Evolutionary conservation across 2,888 invertebrate species (phyloP).

Genomic region (Acanthopleura granulata): DNA sequence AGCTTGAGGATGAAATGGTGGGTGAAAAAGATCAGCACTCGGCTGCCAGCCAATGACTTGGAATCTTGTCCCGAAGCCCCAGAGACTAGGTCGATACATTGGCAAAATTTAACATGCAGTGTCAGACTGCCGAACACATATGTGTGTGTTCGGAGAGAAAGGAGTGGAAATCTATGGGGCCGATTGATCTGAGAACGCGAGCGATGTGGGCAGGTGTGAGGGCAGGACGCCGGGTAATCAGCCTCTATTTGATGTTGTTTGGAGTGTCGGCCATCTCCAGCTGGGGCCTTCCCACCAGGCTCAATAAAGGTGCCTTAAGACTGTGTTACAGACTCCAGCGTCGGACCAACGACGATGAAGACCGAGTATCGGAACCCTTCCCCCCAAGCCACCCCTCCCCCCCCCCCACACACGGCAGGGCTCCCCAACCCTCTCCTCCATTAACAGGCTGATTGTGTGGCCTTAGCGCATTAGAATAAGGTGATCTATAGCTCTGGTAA

Average conservation of each 20-base stretch:
- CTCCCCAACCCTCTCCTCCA: too few species aligned
- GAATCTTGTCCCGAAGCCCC: background rate
- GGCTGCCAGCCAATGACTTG: conserved; percentile 10
- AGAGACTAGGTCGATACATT: conserved; percentile 14
- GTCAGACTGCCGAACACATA: too few species aligned
- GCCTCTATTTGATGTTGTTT: conserved; percentile 19
- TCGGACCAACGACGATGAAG: too few species aligned
- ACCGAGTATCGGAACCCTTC: background rate
- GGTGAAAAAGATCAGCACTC: background rate
- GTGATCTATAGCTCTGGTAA: conserved; percentile 1
- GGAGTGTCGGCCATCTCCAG: conserved; percentile 13
- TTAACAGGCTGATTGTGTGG: background rate
- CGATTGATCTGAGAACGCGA: conserved; percentile 4
- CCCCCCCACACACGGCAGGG: background rate
- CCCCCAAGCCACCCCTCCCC: background rate
- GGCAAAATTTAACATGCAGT: conserved; percentile 3
- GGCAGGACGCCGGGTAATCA: conserved; percentile 3
- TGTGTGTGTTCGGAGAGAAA: background rate
- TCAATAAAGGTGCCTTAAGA: conserved; percentile 18
- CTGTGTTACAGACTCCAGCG: conserved; percentile 9
- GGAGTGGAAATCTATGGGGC: background rate
- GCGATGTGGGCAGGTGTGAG: conserved; percentile 10
- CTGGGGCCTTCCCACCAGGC: conserved; percentile 2
- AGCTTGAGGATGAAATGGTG: background rate
- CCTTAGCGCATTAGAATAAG: background rate